These are phyloP conservation scores for Tauraco hartlaubi DNA, from an alignment of 2,797 vertebrate species.

Conservation along the genomic window DNA sequence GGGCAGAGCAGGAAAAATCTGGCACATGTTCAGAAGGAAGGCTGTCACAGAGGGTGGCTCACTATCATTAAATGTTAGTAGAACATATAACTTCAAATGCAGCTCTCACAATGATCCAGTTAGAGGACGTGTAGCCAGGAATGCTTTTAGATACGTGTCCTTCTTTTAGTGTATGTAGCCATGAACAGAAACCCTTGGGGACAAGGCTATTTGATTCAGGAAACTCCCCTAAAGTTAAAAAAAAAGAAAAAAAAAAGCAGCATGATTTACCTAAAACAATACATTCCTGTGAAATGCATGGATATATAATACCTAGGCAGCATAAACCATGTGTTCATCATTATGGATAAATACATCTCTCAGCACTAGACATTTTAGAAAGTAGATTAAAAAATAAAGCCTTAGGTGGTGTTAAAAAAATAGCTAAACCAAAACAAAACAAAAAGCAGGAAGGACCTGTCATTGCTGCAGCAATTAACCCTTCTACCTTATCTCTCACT, in stretches of 20 bases:
- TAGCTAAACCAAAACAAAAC: neutral
- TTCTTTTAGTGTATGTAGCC: neutral
- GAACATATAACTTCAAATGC: neutral
- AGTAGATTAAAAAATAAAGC: conserved; percentile 19
- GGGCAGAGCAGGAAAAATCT: neutral
- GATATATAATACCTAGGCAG: conserved; percentile 25
- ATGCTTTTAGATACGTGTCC: neutral
- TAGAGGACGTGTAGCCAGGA: neutral
- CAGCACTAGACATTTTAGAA: conserved; percentile 35
- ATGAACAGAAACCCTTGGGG: neutral
- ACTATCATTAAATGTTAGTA: neutral
- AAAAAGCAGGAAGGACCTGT: conserved; percentile 2
- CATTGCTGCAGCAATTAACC: conserved; percentile 1
- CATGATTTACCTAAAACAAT: conserved; percentile 30
- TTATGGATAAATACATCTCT: conserved; percentile 38
- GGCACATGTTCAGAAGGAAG: neutral
- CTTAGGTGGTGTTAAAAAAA: neutral
- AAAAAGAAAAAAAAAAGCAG: neutral
- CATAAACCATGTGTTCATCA: conserved; percentile 34
- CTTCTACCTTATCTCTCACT: neutral
- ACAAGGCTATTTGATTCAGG: neutral
- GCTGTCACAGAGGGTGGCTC: neutral
- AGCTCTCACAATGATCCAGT: neutral
- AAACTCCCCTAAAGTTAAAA: neutral
- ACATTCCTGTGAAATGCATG: neutral